phyloP scores from a whole-genome alignment of 2,888 invertebrate species.

The Oscheius onirici region DNA sequence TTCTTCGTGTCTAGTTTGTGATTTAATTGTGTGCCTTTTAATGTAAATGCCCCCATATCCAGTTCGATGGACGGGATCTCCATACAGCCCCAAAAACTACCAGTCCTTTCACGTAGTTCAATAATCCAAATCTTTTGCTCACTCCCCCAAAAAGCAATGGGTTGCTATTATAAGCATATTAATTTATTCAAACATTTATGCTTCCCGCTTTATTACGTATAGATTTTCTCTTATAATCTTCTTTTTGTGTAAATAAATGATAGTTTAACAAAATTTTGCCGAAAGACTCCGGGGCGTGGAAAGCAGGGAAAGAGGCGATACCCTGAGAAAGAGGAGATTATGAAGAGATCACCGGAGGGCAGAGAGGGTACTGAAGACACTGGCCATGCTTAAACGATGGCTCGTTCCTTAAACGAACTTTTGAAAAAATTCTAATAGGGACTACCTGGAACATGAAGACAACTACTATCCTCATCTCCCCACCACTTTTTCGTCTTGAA shows the following conservation, averaged over 20 bases:
- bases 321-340: constrained; percentile 19
- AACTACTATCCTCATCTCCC: constrained; percentile 54
- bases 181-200: constrained; percentile 11
- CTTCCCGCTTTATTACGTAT: not conserved
- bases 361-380: constrained; percentile 51
- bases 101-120: no score
- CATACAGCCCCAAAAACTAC: not conserved
- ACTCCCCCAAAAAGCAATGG: not conserved
- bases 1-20: constrained; percentile 86
- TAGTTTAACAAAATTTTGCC: not conserved
- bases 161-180: constrained; percentile 2
- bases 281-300: constrained; percentile 10
- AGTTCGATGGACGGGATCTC: not conserved
- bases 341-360: constrained; percentile 41
- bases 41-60: constrained; percentile 12
- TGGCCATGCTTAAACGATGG: constrained; percentile 49
- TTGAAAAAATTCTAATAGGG: not conserved
- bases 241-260: constrained; percentile 2
- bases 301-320: not conserved
- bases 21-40: not conserved
- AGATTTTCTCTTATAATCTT: not conserved
- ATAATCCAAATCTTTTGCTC: constrained; percentile 3
- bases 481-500: constrained; percentile 67
- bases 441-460: constrained; percentile 33
- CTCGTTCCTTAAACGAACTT: constrained; percentile 35